These are phyloP conservation scores for Iselma pallidipennis DNA, from an alignment of 2,888 invertebrate genomes.

Conservation along the genomic window DNA sequence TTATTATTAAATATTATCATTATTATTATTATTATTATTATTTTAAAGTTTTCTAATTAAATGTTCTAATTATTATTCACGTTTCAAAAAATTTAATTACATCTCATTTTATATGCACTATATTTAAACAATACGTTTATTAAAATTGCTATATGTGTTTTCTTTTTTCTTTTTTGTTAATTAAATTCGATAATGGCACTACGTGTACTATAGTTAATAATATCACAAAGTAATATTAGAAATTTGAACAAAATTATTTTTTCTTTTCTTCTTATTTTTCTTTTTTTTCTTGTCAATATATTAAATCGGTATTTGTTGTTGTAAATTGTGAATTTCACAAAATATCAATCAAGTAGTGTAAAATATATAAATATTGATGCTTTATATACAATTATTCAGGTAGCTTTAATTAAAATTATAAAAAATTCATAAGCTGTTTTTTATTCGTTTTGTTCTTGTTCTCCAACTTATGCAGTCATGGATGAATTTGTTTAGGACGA, in stretches of 20 bases:
- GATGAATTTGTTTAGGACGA: conserved; percentile 24
- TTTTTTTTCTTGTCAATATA: conserved; percentile 13
- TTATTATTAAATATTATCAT: conserved; percentile 16
- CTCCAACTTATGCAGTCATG: conserved; percentile 19
- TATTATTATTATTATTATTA: conserved; percentile 12
- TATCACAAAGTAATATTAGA: conserved; percentile 24
- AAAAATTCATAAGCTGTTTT: conserved; percentile 35
- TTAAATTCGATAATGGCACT: conserved; percentile 36
- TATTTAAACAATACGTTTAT: conserved; percentile 2
- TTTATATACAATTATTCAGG: conserved; percentile 35
- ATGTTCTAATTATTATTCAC: conserved; percentile 5
- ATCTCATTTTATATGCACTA: conserved; percentile 18
- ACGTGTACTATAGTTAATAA: conserved; percentile 29
- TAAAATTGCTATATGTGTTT: conserved; percentile 4
- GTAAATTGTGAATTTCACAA: conserved; percentile 23
- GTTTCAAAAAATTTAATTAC: conserved; percentile 13
- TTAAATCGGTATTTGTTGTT: conserved; percentile 18
- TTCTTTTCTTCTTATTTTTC: not conserved
- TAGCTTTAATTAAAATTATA: conserved; percentile 30
- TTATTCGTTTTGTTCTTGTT: conserved; percentile 8
- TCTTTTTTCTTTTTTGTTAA: conserved; percentile 14
- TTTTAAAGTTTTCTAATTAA: conserved; percentile 6
- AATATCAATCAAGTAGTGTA: conserved; percentile 31
- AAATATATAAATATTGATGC: conserved; percentile 33
- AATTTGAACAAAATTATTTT: conserved; percentile 8